Evolutionary conservation across 2,888 invertebrate genomes (phyloP).

Genomic region (Pollenia angustigena): DNA sequence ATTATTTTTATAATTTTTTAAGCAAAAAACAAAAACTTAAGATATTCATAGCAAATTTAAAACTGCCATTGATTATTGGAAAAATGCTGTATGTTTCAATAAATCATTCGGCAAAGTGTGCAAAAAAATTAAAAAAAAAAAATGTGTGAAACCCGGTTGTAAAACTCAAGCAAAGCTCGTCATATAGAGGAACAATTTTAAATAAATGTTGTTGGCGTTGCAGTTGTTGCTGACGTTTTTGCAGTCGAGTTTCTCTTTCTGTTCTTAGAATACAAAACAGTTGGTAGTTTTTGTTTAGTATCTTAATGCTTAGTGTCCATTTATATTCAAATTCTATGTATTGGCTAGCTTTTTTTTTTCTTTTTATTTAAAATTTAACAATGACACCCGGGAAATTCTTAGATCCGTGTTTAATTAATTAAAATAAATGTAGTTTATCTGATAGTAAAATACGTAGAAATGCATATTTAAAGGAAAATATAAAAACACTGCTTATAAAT

Average conservation of each 20-base stretch:
- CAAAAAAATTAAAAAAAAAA: background rate
- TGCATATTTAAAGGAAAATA: background rate
- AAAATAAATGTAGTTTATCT: constrained; percentile 56
- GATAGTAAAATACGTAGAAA: constrained; percentile 40
- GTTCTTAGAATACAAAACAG: constrained; percentile 2
- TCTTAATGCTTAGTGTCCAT: constrained; percentile 14
- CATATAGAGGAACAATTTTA: constrained; percentile 21
- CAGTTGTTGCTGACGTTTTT: background rate
- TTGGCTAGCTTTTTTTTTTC: constrained; percentile 7
- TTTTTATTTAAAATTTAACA: constrained; percentile 10
- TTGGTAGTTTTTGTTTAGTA: constrained; percentile 19
- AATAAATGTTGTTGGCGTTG: constrained; percentile 24
- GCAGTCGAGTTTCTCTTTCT: background rate
- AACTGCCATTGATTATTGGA: constrained; percentile 14
- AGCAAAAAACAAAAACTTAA: constrained; percentile 23
- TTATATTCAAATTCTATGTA: constrained; percentile 16
- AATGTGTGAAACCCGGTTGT: constrained; percentile 47
- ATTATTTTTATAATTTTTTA: constrained; percentile 38
- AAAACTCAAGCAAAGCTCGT: constrained; percentile 19
- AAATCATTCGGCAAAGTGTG: constrained; percentile 35
- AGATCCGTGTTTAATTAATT: constrained; percentile 68
- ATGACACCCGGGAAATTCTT: constrained; percentile 53
- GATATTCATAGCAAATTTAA: constrained; percentile 11
- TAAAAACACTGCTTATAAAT: background rate
- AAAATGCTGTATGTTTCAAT: constrained; percentile 23